These are phyloP conservation scores for Pseudobourletiella spinata DNA, from an alignment of 1,140 invertebrate species.

Conservation along the genomic window DNA sequence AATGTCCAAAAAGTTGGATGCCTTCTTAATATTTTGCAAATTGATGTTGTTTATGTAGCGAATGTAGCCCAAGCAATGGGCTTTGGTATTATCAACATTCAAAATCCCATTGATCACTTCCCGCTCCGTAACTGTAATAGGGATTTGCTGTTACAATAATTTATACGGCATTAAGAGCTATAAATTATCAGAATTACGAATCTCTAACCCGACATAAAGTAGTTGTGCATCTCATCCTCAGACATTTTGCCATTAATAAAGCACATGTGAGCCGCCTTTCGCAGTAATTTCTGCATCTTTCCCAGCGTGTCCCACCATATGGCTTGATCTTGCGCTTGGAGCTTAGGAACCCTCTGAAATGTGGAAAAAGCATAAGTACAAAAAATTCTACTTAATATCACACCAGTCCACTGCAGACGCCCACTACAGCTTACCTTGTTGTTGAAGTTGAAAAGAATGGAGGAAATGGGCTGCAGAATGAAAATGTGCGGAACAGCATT, in stretches of 20 bases:
- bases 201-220: slow-evolving; percentile 95
- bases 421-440: too few relatives aligned
- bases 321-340: slow-evolving; percentile 90
- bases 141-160: background rate
- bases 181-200: background rate
- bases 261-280: slow-evolving; percentile 80
- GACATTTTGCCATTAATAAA: slow-evolving; percentile 76
- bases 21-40: slow-evolving; percentile 86
- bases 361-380: too few relatives aligned
- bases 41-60: slow-evolving; percentile 97
- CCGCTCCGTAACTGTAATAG: slow-evolving; percentile 75
- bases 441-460: slow-evolving; percentile 94
- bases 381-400: too few relatives aligned
- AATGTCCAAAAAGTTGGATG: slow-evolving; percentile 90
- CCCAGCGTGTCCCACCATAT: slow-evolving; percentile 95
- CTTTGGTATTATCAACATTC: slow-evolving; percentile 88
- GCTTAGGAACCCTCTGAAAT: slow-evolving; percentile 73
- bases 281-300: slow-evolving; percentile 88
- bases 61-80: slow-evolving; percentile 55
- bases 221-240: slow-evolving; percentile 92
- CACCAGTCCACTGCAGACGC: too few relatives aligned
- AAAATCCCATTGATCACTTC: slow-evolving; percentile 94
- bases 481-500: slow-evolving; percentile 85
- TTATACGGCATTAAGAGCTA: background rate
- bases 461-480: slow-evolving; percentile 91